phyloP scores from a whole-genome alignment of 2,888 invertebrate genomes.

The Lacanobia wlatinum region DNA sequence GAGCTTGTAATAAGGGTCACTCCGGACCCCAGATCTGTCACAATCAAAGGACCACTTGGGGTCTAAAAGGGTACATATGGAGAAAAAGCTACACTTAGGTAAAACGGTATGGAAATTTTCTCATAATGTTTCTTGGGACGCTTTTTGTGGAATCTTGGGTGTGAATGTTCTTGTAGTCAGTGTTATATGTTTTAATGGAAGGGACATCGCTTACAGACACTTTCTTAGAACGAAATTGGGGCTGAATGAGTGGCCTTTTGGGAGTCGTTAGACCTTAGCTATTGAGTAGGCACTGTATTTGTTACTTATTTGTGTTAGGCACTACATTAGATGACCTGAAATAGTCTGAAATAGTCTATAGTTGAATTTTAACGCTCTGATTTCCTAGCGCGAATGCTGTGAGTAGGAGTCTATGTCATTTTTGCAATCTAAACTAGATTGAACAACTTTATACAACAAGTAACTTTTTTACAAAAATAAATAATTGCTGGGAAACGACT shows the following conservation, averaged over 20 bases:
- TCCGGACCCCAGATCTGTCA: conserved; percentile 68
- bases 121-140: conserved; percentile 69
- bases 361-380: too few species aligned
- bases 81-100: conserved; percentile 73
- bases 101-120: conserved; percentile 78
- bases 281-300: background rate
- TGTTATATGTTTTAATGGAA: conserved; percentile 47
- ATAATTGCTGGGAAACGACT: too few species aligned
- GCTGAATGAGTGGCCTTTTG: conserved; percentile 4
- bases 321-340: background rate
- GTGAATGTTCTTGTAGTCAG: conserved; percentile 44
- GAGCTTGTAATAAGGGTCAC: conserved; percentile 59
- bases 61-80: conserved; percentile 70
- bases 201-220: conserved; percentile 32
- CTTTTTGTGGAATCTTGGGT: conserved; percentile 68
- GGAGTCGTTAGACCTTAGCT: background rate
- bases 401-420: too few species aligned
- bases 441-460: too few species aligned
- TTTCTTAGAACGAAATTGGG: conserved; percentile 31
- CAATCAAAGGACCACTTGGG: conserved; percentile 74
- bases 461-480: too few species aligned
- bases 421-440: too few species aligned
- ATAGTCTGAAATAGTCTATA: too few species aligned
- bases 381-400: too few species aligned
- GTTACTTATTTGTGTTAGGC: background rate